Conservation (phyloP, 92 coral and sea anemone genomes). For the Parazoanthus darwini region DNA sequence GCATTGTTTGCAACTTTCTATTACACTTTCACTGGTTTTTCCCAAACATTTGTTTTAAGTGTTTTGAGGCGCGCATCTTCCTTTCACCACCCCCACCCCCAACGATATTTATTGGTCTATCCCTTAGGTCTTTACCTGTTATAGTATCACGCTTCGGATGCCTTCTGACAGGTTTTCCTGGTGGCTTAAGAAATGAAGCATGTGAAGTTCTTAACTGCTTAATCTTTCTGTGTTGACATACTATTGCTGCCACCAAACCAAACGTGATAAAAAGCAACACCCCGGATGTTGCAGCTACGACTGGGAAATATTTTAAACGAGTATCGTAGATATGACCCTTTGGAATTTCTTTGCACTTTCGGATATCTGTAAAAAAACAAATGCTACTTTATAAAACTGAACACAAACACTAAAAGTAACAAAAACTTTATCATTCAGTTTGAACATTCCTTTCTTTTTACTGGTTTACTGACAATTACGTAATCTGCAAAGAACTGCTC, state of each 20-base stretch:
- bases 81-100: too few species aligned
- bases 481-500: too few species aligned
- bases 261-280: not conserved
- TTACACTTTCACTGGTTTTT: too few species aligned
- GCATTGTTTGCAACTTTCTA: too few species aligned
- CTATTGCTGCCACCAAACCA: not conserved
- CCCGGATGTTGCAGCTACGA: not conserved
- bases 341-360: not conserved
- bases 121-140: not conserved
- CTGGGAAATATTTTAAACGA: not conserved
- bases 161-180: not conserved
- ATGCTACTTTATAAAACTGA: not conserved
- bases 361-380: not conserved
- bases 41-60: too few species aligned
- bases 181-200: not conserved
- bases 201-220: not conserved
- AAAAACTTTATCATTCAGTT: too few species aligned
- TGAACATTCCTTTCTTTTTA: too few species aligned
- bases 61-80: too few species aligned
- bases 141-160: not conserved
- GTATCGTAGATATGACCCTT: not conserved
- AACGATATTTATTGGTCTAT: too few species aligned
- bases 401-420: too few species aligned
- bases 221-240: slow-evolving; percentile 1
- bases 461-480: too few species aligned